Evolutionary conservation across 2,113 vertebrate genomes (phyloP).

Genomic region (Mastomys coucha): DNA sequence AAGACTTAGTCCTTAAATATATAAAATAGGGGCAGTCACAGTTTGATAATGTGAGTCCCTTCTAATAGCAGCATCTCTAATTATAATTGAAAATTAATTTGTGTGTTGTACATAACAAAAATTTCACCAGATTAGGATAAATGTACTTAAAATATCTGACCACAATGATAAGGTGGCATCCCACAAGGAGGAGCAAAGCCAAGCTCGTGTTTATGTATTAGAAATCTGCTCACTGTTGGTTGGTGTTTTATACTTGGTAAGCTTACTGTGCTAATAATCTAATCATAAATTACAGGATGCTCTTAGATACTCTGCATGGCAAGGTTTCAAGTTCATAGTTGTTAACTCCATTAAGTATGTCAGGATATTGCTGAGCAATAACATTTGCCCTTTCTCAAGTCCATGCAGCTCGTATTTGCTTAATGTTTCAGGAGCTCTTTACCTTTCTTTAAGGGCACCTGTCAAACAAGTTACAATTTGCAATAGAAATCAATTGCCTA

Average conservation of each 20-base stretch:
- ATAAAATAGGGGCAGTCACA: background rate
- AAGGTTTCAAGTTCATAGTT: background rate
- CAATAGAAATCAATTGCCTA: slow-evolving; percentile 49
- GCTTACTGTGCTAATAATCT: background rate
- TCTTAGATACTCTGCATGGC: background rate
- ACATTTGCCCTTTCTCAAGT: slow-evolving; percentile 19
- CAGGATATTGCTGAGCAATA: slow-evolving; percentile 9
- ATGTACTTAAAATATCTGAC: slow-evolving; percentile 13
- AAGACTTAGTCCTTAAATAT: background rate
- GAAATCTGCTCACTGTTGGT: slow-evolving; percentile 6
- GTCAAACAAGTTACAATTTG: slow-evolving; percentile 1
- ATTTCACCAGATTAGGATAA: background rate
- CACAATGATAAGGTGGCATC: background rate
- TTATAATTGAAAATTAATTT: slow-evolving; percentile 56
- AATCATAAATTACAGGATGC: background rate
- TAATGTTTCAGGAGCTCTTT: slow-evolving; percentile 55
- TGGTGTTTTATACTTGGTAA: slow-evolving; percentile 34
- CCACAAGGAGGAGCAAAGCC: background rate
- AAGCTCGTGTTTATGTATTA: background rate
- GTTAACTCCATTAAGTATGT: background rate
- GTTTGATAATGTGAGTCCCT: slow-evolving; percentile 19
- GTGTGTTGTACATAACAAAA: slow-evolving; percentile 44
- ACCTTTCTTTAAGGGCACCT: slow-evolving; percentile 44
- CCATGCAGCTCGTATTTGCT: background rate
- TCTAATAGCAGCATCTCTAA: slow-evolving; percentile 38